These are phyloP conservation scores for Stramonita haemastoma DNA, from an alignment of 2,888 invertebrate genomes.

Conservation along the genomic window DNA sequence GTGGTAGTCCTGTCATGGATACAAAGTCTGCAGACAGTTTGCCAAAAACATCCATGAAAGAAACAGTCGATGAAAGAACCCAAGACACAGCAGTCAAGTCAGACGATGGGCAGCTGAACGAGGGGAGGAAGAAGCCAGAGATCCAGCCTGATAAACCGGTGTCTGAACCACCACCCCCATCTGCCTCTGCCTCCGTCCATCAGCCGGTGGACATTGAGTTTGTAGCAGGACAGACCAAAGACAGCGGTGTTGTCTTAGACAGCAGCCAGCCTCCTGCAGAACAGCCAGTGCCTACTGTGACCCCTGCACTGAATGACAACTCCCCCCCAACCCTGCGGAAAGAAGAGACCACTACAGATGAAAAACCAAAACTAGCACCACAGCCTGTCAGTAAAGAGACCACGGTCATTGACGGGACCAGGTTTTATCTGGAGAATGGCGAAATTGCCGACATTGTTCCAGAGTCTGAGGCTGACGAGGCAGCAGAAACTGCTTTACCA, in stretches of 20 bases:
- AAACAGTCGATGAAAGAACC: neutral
- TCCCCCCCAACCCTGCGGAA: neutral
- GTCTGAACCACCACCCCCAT: neutral
- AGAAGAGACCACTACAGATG: neutral
- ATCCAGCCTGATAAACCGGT: constrained; percentile 13
- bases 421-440: constrained; percentile 32
- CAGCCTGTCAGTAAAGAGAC: constrained; percentile 9
- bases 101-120: neutral
- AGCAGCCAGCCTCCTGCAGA: constrained; percentile 20
- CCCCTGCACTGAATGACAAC: constrained; percentile 13
- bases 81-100: constrained; percentile 18
- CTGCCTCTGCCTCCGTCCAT: neutral
- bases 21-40: too few species aligned
- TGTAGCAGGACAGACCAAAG: neutral
- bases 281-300: neutral
- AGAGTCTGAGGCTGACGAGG: neutral
- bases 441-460: constrained; percentile 33
- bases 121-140: neutral
- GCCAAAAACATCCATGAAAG: too few species aligned
- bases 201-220: constrained; percentile 38
- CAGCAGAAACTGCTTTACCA: neutral
- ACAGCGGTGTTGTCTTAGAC: neutral
- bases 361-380: neutral
- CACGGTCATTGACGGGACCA: constrained; percentile 34
- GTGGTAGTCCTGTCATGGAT: too few species aligned